Percentiles rank a stretch among this genome's conserved stretches.
These are phyloP conservation scores for Pseudochromis fuscus DNA, from an alignment of 2,797 vertebrate genomes.

Conservation along the genomic window DNA sequence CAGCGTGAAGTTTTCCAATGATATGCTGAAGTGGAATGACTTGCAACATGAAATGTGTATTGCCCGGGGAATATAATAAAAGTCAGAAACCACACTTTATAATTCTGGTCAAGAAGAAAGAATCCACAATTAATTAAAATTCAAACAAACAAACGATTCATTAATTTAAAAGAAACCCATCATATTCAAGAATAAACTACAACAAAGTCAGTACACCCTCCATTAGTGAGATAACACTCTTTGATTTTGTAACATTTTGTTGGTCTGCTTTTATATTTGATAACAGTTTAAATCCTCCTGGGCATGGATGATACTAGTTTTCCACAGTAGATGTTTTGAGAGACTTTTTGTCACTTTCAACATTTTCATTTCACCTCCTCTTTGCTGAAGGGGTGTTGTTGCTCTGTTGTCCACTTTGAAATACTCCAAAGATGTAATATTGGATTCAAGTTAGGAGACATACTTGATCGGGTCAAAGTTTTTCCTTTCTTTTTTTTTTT, in stretches of 20 bases:
- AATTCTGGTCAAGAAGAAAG: no score
- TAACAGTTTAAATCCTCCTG: not conserved
- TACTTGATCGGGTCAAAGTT: not conserved
- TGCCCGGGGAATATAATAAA: not conserved
- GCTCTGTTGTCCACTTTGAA: not conserved
- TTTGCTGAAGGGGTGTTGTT: not conserved
- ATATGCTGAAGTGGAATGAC: not conserved
- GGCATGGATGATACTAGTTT: not conserved
- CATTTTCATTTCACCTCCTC: not conserved
- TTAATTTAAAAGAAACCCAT: not conserved
- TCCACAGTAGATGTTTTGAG: not conserved
- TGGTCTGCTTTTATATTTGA: not conserved
- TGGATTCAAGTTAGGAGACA: not conserved
- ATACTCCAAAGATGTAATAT: not conserved
- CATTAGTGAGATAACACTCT: not conserved
- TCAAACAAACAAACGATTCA: not conserved
- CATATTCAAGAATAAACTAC: not conserved
- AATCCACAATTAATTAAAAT: no score
- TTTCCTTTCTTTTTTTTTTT: not conserved
- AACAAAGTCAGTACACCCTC: not conserved
- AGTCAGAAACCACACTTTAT: not conserved
- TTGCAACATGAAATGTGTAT: conserved; percentile 7
- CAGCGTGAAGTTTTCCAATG: not conserved
- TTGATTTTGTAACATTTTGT: not conserved
- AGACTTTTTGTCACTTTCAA: not conserved